phyloP scores from a whole-genome alignment of 2,888 invertebrate species.

The Ophion costatus region DNA sequence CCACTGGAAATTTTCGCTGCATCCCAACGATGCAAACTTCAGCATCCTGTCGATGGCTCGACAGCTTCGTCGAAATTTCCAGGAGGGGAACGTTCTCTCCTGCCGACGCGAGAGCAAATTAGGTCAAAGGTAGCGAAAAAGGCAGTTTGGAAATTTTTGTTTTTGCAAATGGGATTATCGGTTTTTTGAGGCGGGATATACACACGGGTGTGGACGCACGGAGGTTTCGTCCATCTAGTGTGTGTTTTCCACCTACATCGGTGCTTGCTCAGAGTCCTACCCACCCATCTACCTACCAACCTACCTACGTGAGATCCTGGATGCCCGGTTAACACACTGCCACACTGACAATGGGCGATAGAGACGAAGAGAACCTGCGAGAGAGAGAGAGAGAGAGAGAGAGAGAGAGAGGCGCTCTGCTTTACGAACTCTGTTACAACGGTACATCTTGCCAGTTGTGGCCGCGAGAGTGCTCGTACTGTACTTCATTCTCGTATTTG shows the following conservation, averaged over 20 bases:
- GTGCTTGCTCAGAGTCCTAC: slow-evolving; percentile 66
- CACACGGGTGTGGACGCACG: not conserved
- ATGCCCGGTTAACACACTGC: slow-evolving; percentile 78
- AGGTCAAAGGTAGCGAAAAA: too few species aligned
- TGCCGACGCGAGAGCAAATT: too few species aligned
- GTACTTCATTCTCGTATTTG: slow-evolving; percentile 56
- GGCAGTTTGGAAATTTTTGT: not conserved
- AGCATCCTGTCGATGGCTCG: too few species aligned
- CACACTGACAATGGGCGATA: slow-evolving; percentile 73
- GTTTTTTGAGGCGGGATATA: not conserved
- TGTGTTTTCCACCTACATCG: slow-evolving; percentile 66
- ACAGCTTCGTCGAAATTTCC: too few species aligned
- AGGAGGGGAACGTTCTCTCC: too few species aligned
- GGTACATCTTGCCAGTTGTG: slow-evolving; percentile 72
- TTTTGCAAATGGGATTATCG: not conserved
- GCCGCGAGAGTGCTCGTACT: slow-evolving; percentile 48
- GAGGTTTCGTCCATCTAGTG: slow-evolving; percentile 14
- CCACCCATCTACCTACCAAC: slow-evolving; percentile 66
- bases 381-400: slow-evolving; percentile 44
- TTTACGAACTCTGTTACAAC: slow-evolving; percentile 70
- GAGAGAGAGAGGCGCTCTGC: slow-evolving; percentile 56
- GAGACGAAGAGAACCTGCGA: slow-evolving; percentile 51
- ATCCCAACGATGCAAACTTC: too few species aligned
- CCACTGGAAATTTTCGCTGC: too few species aligned
- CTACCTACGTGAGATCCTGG: slow-evolving; percentile 73